These are phyloP conservation scores for Anthrax anthrax DNA, from an alignment of 2,888 invertebrate species.

Conservation along the genomic window DNA sequence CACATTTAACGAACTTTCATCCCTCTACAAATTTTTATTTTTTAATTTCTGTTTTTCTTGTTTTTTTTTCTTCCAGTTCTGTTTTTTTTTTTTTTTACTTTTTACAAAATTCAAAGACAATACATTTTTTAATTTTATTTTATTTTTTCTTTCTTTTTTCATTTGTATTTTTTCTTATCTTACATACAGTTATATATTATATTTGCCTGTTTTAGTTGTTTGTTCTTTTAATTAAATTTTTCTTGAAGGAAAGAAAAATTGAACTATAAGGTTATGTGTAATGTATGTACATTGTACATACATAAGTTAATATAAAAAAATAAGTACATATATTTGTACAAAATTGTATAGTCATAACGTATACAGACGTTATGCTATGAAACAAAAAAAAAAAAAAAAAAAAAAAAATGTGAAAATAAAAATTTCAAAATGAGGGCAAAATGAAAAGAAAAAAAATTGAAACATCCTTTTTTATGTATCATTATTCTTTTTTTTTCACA, in stretches of 20 bases:
- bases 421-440: neutral
- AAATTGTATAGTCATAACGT: neutral
- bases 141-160: neutral
- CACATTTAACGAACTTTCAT: too few species aligned
- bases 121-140: neutral
- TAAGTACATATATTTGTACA: too few species aligned
- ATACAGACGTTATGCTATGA: too few species aligned
- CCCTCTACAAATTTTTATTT: too few species aligned
- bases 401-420: neutral
- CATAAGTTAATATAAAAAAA: too few species aligned
- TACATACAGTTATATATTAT: neutral
- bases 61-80: neutral
- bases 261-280: neutral
- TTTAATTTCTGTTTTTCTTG: too few species aligned
- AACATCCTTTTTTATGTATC: constrained; percentile 8
- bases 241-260: constrained; percentile 8
- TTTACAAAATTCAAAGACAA: neutral
- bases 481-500: neutral
- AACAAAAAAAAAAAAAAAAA: neutral
- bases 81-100: neutral
- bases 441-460: constrained; percentile 4
- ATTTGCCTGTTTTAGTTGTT: constrained; percentile 1
- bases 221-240: constrained; percentile 9
- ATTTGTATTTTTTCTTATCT: neutral
- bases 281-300: too few species aligned